Percentiles rank a stretch among this genome's conserved stretches.
These are phyloP conservation scores for Hydrolagus colliei DNA, from an alignment of 2,797 vertebrate species.

Conservation along the genomic window DNA sequence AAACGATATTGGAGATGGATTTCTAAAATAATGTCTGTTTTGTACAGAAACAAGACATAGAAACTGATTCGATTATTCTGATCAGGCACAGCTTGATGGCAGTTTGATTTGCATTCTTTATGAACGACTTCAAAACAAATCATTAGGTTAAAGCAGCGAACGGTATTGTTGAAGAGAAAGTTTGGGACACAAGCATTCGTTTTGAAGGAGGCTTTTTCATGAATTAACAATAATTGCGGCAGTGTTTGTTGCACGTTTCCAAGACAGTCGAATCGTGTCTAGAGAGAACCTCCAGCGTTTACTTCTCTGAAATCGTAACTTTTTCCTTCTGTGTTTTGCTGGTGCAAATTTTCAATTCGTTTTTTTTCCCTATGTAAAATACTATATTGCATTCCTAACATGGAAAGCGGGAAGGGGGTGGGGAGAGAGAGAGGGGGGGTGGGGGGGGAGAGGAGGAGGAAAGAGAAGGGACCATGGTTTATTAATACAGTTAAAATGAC, in stretches of 20 bases:
- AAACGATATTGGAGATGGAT: not conserved
- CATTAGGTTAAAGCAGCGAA: not conserved
- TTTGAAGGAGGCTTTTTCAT: not conserved
- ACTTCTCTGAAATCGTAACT: not conserved
- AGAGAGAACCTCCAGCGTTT: not conserved
- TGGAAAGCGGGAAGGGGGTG: not conserved
- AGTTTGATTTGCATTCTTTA: not conserved
- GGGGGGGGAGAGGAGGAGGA: too few species aligned
- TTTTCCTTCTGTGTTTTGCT: conserved; percentile 1
- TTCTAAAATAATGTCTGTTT: not conserved
- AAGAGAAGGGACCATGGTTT: not conserved
- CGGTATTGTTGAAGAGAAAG: not conserved
- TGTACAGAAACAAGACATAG: not conserved
- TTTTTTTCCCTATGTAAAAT: conserved; percentile 1
- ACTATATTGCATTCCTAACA: conserved; percentile 6
- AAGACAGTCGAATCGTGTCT: not conserved
- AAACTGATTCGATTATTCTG: not conserved
- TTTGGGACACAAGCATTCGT: too few species aligned
- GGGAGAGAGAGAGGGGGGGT: not conserved
- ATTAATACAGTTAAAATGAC: not conserved
- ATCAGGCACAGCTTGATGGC: not conserved
- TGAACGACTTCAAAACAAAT: not conserved
- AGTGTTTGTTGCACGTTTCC: not conserved
- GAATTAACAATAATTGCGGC: conserved; percentile 7
- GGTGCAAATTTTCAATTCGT: not conserved